These are phyloP conservation scores for Actenoides lindsayi DNA, from an alignment of 2,113 vertebrate species.

Conservation along the genomic window DNA sequence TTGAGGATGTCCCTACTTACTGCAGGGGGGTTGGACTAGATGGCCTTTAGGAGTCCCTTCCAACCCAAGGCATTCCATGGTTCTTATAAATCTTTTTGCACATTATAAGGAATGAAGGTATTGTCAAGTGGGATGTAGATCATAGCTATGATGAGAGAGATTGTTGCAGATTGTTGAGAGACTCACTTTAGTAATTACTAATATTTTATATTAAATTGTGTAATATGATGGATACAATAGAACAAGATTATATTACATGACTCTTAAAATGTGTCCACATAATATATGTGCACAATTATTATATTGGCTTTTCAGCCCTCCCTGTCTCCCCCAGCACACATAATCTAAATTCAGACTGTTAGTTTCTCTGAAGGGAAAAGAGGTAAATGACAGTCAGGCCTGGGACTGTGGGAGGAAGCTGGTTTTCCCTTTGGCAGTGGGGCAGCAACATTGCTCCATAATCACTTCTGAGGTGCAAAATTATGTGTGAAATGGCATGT, in stretches of 20 bases:
- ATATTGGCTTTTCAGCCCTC: background rate
- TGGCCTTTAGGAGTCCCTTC: too few species aligned
- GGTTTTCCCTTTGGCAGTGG: background rate
- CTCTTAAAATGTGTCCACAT: background rate
- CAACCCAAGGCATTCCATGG: too few species aligned
- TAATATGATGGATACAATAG: background rate
- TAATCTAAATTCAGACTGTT: background rate
- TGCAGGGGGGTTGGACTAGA: too few species aligned
- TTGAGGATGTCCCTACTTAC: too few species aligned
- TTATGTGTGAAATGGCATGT: background rate
- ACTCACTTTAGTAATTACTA: background rate
- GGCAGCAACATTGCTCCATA: background rate
- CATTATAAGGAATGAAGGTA: background rate
- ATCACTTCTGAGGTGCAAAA: background rate
- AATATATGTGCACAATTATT: background rate
- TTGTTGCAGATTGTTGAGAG: background rate
- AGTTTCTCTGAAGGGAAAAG: background rate
- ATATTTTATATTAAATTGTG: background rate
- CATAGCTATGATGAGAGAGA: background rate
- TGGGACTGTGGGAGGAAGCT: background rate
- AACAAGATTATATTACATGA: background rate
- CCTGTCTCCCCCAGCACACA: rapidly evolving
- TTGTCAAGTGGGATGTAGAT: background rate
- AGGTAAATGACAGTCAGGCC: background rate
- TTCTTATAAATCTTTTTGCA: background rate